phyloP scores from a whole-genome alignment of 1,140 invertebrate genomes.

The Scaptomyza hsui region DNA sequence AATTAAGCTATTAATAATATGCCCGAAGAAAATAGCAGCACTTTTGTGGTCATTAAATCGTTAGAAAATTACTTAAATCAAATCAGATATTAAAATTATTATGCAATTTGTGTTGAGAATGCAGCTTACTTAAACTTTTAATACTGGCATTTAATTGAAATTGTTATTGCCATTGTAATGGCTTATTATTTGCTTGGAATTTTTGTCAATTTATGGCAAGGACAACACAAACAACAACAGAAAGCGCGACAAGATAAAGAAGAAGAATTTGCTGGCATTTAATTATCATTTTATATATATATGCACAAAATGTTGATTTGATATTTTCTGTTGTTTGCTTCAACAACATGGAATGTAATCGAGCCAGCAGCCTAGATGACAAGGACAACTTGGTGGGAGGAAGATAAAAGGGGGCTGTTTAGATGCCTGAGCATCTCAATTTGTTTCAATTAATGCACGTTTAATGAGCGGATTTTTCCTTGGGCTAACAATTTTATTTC shows the following conservation, averaged over 20 bases:
- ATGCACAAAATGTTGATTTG: slow-evolving; percentile 36
- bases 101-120: too few species aligned
- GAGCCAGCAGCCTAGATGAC: not conserved
- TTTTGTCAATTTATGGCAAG: slow-evolving; percentile 29
- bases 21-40: too few species aligned
- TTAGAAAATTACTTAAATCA: not conserved
- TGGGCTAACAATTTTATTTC: not conserved
- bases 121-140: too few species aligned
- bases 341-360: slow-evolving; percentile 21
- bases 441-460: slow-evolving; percentile 45
- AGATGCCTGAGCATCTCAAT: slow-evolving; percentile 15
- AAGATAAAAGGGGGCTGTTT: not conserved
- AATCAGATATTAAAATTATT: not conserved
- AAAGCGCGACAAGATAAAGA: not conserved
- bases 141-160: slow-evolving; percentile 4
- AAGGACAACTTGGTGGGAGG: too few species aligned
- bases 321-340: slow-evolving; percentile 39
- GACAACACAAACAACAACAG: slow-evolving; percentile 3
- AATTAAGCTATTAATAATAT: slow-evolving; percentile 50
- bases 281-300: slow-evolving; percentile 40
- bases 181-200: slow-evolving; percentile 40
- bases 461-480: slow-evolving; percentile 36
- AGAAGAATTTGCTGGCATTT: slow-evolving; percentile 37
- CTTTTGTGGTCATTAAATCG: not conserved
- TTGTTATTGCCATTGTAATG: slow-evolving; percentile 34